Percentiles rank a stretch among this genome's conserved stretches.
Conservation (phyloP, 2,113 vertebrate species). For the Zosterops hypoxanthus region DNA sequence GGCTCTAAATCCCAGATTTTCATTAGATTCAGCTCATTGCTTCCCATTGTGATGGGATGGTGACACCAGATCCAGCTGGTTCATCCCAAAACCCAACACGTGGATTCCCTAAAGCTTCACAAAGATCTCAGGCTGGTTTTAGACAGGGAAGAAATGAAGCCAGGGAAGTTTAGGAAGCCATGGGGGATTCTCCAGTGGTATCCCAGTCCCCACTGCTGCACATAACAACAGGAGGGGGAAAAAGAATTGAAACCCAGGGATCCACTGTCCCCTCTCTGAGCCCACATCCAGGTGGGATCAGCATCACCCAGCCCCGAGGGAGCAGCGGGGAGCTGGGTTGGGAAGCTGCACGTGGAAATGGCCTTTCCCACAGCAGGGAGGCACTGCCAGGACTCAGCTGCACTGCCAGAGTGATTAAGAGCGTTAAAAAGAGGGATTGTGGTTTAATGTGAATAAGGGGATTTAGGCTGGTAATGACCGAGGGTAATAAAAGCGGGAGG, state of each 20-base stretch:
- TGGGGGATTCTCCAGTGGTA: rapidly evolving
- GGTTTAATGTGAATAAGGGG: not conserved
- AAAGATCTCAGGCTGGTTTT: not conserved
- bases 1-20: not conserved
- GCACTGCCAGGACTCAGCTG: not conserved
- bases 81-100: not conserved
- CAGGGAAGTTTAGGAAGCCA: not conserved
- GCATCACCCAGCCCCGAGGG: rapidly evolving
- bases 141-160: not conserved
- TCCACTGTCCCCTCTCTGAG: rapidly evolving
- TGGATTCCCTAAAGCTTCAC: rapidly evolving
- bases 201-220: not conserved
- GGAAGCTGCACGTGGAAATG: not conserved
- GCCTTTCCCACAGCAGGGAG: not conserved
- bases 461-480: not conserved
- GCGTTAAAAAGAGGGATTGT: not conserved
- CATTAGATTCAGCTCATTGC: rapidly evolving
- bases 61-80: not conserved
- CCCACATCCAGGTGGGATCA: not conserved
- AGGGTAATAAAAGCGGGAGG: not conserved
- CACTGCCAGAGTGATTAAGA: not conserved
- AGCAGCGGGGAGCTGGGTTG: not conserved
- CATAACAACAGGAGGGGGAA: rapidly evolving
- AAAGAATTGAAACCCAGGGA: rapidly evolving
- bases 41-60: not conserved